Base-by-base conservation (phyloP, 2,797 vertebrate genomes). In the Falco rusticolus region DNA sequence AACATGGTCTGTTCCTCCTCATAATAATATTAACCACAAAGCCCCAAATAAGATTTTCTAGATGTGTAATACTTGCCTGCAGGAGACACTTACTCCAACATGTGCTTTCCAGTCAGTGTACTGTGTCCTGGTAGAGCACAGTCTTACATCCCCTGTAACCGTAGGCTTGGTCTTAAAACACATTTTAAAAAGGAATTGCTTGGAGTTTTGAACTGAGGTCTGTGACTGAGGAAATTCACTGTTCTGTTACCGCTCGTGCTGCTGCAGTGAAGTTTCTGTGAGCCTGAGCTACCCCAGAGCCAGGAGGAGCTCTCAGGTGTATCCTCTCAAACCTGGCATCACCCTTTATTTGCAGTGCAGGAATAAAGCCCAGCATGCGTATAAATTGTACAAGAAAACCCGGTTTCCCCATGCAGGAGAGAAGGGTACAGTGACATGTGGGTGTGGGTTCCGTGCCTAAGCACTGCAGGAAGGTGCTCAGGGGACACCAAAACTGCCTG, bases 81-180 rank as follows among this genome's bases (percentile, higher is more conserved):
- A 28, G 57, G 14, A n/a, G 41, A 33, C 47, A 31, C 28, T 4
- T 24, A 54, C 16, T 26, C 45, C 59, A 37, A 8, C 39, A 16
- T 0, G 4, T 22, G 68, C 45, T 84, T 34, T 37, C 20, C 29
- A 5, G 66, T 0, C 29, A 5, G 66, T 0, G 34, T 6, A 7
- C 28, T 5, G 48, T 22, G 72, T 33, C 57, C 66, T 15, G 4
- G 13, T 3, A 7, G 28, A 54, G 64, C 45, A 22, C 11, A 21
- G 22, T 41, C 64, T 47, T 34, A 11, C 57, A 45, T 41, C 29
- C 53, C 47, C 3, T 3, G 10, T 24, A 19, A 41, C 17, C 26
- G 4, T 10, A 9, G 34, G 4, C 39, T 63, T 3, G 1, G 31
- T 33, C 71, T 48, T 63, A 13, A 68, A 50, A 61, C 33, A 11